These are phyloP conservation scores for Progne subis DNA, from an alignment of 2,113 vertebrate species.

Conservation along the genomic window DNA sequence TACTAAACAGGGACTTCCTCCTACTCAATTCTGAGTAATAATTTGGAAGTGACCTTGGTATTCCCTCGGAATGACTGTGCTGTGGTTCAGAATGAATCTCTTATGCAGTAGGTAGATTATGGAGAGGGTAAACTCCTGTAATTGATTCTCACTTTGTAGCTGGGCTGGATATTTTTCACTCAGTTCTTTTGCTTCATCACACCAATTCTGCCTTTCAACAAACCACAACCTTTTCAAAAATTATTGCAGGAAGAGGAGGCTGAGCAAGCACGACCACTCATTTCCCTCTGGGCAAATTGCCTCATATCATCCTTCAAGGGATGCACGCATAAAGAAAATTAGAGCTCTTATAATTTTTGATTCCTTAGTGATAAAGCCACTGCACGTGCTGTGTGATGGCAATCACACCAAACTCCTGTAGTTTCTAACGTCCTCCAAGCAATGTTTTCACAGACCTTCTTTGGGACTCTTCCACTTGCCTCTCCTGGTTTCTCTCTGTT, in stretches of 20 bases:
- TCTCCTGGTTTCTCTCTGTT: not conserved
- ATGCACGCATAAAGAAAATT: not conserved
- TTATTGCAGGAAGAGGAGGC: slow-evolving; percentile 14
- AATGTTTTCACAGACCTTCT: not conserved
- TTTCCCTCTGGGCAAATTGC: not conserved
- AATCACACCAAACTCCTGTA: not conserved
- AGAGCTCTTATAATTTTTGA: not conserved
- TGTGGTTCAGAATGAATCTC: slow-evolving; percentile 68
- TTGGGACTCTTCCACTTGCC: not conserved
- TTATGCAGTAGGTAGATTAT: not conserved
- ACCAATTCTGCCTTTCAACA: slow-evolving; percentile 29
- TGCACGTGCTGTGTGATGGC: not conserved
- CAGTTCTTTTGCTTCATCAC: slow-evolving; percentile 48
- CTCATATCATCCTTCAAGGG: not conserved
- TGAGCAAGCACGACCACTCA: slow-evolving; percentile 23
- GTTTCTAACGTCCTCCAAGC: not conserved
- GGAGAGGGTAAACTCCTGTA: not conserved
- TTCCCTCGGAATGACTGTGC: slow-evolving; percentile 66
- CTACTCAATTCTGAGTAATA: slow-evolving; percentile 73
- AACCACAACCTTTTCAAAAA: slow-evolving; percentile 33
- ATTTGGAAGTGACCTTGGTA: slow-evolving; percentile 62
- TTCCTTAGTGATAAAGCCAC: not conserved
- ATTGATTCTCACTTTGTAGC: slow-evolving; percentile 41
- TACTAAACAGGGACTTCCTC: slow-evolving; percentile 73
- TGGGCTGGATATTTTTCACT: slow-evolving; percentile 46